Conservation (phyloP, 2,888 invertebrate species). For the Nomada fabriciana region DNA sequence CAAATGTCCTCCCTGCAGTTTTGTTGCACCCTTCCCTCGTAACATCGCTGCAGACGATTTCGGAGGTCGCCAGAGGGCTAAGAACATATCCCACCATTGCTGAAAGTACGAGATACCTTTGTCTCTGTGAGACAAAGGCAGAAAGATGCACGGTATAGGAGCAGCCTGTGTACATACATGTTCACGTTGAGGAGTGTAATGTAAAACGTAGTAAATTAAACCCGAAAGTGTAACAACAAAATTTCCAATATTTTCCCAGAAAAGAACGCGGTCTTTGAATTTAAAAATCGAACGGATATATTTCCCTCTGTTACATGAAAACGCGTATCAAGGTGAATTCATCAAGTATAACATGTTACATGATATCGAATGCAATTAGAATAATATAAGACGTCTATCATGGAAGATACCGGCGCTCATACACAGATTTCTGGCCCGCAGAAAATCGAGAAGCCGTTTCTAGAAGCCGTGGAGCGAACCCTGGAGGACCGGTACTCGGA, state of each 20-base stretch:
- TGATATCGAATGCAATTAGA: too few species aligned
- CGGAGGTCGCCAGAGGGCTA: conserved; percentile 13
- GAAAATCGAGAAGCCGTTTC: conserved; percentile 96
- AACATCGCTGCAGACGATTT: conserved; percentile 7
- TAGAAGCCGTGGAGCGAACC: conserved; percentile 93
- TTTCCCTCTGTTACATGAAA: too few species aligned
- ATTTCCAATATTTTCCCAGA: not conserved
- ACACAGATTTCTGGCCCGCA: conserved; percentile 83
- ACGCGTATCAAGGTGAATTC: too few species aligned
- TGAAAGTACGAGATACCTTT: conserved; percentile 12
- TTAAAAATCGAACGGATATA: too few species aligned
- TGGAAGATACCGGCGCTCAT: too few species aligned
- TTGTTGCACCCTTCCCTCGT: too few species aligned
- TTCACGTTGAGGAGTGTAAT: not conserved
- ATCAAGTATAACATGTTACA: too few species aligned
- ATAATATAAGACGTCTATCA: too few species aligned
- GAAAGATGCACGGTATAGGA: conserved; percentile 7
- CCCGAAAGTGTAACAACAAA: not conserved
- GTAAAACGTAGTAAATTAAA: not conserved
- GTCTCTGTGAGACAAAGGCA: conserved; percentile 15
- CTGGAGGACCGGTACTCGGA: conserved; percentile 95
- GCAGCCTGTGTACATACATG: not conserved
- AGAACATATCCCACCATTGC: conserved; percentile 21
- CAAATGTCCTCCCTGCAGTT: conserved; percentile 1
- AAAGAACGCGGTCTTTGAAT: too few species aligned